Evolutionary conservation across 2,797 vertebrate genomes (phyloP), one percentile per base, ranked within the genome.

Genomic region (Vespertilio murinus): DNA sequence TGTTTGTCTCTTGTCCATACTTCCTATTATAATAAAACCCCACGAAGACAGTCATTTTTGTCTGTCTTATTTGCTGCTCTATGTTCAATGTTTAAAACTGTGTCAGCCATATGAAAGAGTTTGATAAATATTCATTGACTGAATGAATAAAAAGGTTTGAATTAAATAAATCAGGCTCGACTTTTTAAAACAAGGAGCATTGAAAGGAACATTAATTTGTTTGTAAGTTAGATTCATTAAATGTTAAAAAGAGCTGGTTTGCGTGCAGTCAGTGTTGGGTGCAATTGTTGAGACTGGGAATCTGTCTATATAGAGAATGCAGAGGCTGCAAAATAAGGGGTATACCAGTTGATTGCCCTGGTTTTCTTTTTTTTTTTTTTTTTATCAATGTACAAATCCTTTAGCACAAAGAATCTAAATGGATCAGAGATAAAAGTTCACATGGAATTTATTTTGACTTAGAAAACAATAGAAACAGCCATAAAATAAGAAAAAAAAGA

Each of bases 381-480:
- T 80, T 81, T 17, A 28, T 6, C 7, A 38, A 16, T 79, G 69
- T 82, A 54, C 25, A 93, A 33, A 88, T 56, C 28, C n/a, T 91
- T 67, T 69, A 67, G 73, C 47, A 90, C 56, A 94, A 85, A 94
- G 64, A 88, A 33, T 74, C 35, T 82, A 80, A 93, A 33, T 90
- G 59, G 47, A 69, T 70, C 59, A 86, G 93, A 96, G 30, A 86
- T 86, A 80, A 78, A 30, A 89, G 77, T 82, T 91, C 90, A 80
- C 52, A 20, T 88, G 54, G 20, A 90, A n/a, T 90, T 65, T 96
- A 97, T 97, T 97, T 91, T 96, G 83, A 89, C 92, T 73, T 94
- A 90, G 64, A 69, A 93, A 93, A 69, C 8, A 96, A 56, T 61
- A 9, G 38, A 91, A 96, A 83, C 16, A 82, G 71, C 20, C 18